Conservation (phyloP, 1,140 invertebrate genomes). For the Diuraphis noxia region DNA sequence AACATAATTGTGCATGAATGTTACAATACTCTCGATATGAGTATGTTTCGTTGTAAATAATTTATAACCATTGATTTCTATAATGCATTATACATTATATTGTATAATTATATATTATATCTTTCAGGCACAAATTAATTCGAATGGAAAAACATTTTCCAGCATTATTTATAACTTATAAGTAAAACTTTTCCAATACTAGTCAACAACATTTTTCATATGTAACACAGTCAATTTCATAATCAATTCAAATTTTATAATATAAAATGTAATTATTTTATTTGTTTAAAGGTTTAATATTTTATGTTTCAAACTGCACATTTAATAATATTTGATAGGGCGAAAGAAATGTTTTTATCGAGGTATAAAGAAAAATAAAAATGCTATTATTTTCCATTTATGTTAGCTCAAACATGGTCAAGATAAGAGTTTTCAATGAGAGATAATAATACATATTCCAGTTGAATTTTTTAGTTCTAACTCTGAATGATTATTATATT, state of each 20-base stretch:
- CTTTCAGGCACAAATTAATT: no score
- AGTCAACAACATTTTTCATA: background rate
- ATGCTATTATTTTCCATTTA: background rate
- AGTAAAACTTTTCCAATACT: background rate
- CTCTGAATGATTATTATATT: background rate
- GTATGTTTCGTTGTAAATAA: background rate
- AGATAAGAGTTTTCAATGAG: background rate
- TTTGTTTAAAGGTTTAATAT: background rate
- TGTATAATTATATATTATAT: no score
- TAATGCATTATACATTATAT: background rate
- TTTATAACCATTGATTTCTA: background rate
- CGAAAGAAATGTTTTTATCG: background rate
- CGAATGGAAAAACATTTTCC: no score
- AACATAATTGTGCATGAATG: background rate
- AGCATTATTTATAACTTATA: background rate
- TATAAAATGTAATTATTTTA: background rate
- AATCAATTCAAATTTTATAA: background rate
- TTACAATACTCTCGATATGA: background rate
- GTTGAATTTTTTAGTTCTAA: background rate
- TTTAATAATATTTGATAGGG: background rate
- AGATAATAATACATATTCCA: background rate
- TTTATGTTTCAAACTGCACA: background rate
- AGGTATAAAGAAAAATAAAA: background rate
- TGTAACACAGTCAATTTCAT: background rate
- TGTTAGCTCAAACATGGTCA: background rate